A percentile compares a stretch with the other conserved stretches of the same genome.
Conservation (phyloP, 1,140 invertebrate genomes). For the Cotesia vestalis region DNA sequence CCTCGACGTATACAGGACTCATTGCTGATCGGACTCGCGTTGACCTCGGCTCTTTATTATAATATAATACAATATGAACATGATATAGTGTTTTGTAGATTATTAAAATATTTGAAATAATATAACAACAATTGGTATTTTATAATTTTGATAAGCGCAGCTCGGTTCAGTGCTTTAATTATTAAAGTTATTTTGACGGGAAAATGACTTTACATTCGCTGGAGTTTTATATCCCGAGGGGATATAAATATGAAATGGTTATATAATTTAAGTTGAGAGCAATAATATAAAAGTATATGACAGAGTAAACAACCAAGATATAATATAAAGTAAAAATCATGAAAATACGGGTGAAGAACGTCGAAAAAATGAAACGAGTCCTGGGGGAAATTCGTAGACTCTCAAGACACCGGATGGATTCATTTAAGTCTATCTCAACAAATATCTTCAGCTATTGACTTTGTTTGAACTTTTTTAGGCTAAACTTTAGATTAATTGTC, state of each 20-base stretch:
- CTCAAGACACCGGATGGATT: neutral
- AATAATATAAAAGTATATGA: slow-evolving; percentile 25
- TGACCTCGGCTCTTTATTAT: neutral
- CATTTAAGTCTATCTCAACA: neutral
- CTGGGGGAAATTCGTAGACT: slow-evolving; percentile 38
- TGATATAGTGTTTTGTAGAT: too few species aligned
- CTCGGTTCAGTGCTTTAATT: too few species aligned
- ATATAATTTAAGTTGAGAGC: slow-evolving; percentile 24
- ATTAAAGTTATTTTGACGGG: too few species aligned
- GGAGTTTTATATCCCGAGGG: too few species aligned
- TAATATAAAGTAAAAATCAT: slow-evolving; percentile 20
- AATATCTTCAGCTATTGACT: slow-evolving; percentile 7
- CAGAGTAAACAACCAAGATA: slow-evolving; percentile 6
- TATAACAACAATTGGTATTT: too few species aligned
- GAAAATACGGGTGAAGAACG: slow-evolving; percentile 8
- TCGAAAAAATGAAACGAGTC: slow-evolving; percentile 31
- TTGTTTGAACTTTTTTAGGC: neutral
- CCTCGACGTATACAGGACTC: slow-evolving; percentile 8
- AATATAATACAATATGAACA: too few species aligned
- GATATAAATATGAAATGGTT: too few species aligned
- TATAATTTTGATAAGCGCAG: too few species aligned
- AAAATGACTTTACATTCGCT: too few species aligned
- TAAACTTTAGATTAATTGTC: too few species aligned
- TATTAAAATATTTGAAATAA: too few species aligned
- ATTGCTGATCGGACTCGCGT: neutral